Conservation (phyloP, 2,113 vertebrate genomes). For the Carassius auratus region DNA sequence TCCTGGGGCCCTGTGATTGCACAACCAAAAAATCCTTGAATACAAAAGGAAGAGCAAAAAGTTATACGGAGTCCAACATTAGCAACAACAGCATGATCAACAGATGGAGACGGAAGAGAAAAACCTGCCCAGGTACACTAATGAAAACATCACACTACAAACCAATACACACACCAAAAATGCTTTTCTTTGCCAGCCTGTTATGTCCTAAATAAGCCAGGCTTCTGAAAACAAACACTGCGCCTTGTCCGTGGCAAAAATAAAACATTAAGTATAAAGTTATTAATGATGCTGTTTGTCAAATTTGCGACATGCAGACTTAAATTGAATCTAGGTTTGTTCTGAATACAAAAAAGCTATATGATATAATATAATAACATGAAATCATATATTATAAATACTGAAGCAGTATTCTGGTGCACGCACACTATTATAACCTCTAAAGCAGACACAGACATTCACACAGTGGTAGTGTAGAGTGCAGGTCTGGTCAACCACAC, state of each 20-base stretch:
- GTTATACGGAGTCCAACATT: slow-evolving; percentile 18
- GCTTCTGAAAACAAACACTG: slow-evolving; percentile 4
- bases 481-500: slow-evolving; percentile 24
- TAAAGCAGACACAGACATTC: neutral
- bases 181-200: neutral
- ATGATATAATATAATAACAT: neutral
- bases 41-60: neutral
- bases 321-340: neutral
- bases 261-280: neutral
- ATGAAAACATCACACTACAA: slow-evolving; percentile 11
- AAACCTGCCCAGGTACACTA: neutral
- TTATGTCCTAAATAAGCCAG: neutral
- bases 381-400: neutral
- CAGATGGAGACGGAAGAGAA: slow-evolving; percentile 4
- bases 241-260: neutral
- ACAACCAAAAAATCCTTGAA: neutral
- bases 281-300: neutral
- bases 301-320: neutral
- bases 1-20: neutral
- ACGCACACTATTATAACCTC: neutral
- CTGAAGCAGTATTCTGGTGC: neutral
- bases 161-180: neutral
- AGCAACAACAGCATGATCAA: slow-evolving; percentile 12
- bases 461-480: neutral
- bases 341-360: neutral